Evolutionary conservation across 1,140 invertebrate genomes (phyloP).

Genomic region (Drosophila navojoa): DNA sequence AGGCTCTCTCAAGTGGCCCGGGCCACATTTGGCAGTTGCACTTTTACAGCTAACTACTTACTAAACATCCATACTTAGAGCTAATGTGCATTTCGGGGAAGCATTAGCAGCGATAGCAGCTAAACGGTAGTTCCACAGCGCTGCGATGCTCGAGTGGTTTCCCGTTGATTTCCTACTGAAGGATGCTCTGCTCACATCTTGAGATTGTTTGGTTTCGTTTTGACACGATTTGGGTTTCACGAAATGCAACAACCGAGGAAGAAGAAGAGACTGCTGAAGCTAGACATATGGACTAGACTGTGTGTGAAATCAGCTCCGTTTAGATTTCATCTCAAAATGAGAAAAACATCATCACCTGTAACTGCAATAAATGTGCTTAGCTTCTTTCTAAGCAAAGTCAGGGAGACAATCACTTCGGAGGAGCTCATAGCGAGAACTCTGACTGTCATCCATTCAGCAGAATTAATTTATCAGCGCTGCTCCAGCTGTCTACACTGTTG

Average conservation of each 20-base stretch:
- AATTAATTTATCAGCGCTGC: too few species aligned
- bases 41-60: slow-evolving; percentile 40
- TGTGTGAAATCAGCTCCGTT: too few species aligned
- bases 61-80: slow-evolving; percentile 31
- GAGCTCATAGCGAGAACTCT: too few species aligned
- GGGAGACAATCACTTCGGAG: too few species aligned
- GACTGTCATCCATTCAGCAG: too few species aligned
- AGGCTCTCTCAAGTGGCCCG: slow-evolving; percentile 32
- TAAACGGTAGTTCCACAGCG: slow-evolving; percentile 64
- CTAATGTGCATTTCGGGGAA: slow-evolving; percentile 61
- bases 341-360: too few species aligned
- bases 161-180: slow-evolving; percentile 25
- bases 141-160: slow-evolving; percentile 57
- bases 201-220: slow-evolving; percentile 66
- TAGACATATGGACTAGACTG: too few species aligned
- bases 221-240: slow-evolving; percentile 52
- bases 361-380: too few species aligned
- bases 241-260: slow-evolving; percentile 12
- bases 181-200: not conserved
- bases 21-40: slow-evolving; percentile 53
- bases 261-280: too few species aligned
- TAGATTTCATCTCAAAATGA: too few species aligned
- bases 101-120: not conserved
- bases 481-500: too few species aligned
- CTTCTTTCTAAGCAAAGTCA: too few species aligned